phyloP scores from a whole-genome alignment of 2,113 vertebrate genomes.

The Kobus ellipsiprymnus region DNA sequence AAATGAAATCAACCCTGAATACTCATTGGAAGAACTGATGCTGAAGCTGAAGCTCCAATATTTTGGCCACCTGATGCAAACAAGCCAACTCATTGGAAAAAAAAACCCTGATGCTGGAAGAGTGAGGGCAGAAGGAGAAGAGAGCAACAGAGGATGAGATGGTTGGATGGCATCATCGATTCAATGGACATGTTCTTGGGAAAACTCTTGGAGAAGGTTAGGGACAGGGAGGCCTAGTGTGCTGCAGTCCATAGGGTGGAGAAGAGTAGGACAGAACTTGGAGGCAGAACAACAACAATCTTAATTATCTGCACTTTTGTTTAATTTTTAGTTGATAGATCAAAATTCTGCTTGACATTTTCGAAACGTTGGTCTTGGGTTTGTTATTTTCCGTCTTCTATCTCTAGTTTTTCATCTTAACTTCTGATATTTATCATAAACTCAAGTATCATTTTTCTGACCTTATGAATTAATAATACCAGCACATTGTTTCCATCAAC shows the following conservation, averaged over 20 bases:
- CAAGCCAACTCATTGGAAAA: background rate
- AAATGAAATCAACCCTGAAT: background rate
- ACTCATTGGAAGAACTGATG: background rate
- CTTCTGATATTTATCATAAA: background rate
- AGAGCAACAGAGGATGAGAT: background rate
- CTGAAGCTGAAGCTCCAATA: background rate
- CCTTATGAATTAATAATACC: background rate
- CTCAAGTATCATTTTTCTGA: background rate
- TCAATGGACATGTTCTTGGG: background rate
- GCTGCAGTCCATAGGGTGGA: background rate
- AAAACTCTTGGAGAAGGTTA: background rate
- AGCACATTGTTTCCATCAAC: background rate
- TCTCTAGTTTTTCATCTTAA: background rate
- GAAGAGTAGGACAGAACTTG: background rate
- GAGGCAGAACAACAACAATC: background rate
- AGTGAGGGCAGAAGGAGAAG: background rate
- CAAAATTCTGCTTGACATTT: background rate
- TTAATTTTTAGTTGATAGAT: background rate
- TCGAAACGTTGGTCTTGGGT: fast-evolving
- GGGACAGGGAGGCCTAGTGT: background rate
- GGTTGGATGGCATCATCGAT: background rate
- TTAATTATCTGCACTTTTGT: background rate
- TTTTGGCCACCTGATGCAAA: background rate
- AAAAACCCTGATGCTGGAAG: background rate
- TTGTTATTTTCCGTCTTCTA: background rate